phyloP scores from a whole-genome alignment of 2,797 vertebrate genomes.

The Pseudomugil tenellus region DNA sequence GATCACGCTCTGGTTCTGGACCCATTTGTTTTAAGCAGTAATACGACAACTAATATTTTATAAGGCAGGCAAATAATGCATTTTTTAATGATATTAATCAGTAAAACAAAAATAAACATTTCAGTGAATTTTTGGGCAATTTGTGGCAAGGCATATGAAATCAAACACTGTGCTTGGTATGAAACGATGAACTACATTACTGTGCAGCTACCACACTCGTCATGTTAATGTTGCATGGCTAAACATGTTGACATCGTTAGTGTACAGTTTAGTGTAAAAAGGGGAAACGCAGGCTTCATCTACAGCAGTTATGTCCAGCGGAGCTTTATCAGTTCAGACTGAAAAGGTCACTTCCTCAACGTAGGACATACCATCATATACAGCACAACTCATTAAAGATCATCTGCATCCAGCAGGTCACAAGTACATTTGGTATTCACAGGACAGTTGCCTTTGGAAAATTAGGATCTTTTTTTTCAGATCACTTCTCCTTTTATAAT shows the following conservation, averaged over 20 bases:
- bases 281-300: slow-evolving; percentile 32
- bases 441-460: not conserved
- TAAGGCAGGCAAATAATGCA: not conserved
- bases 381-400: slow-evolving; percentile 10
- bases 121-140: slow-evolving; percentile 59
- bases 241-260: slow-evolving; percentile 46
- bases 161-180: slow-evolving; percentile 50
- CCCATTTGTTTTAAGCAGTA: no score
- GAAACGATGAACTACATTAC: slow-evolving; percentile 53
- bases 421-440: slow-evolving; percentile 5
- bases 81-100: not conserved
- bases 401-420: slow-evolving; percentile 24
- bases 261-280: slow-evolving; percentile 28
- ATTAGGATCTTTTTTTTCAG: not conserved
- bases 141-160: slow-evolving; percentile 64
- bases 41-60: not conserved
- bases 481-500: not conserved
- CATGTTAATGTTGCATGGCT: slow-evolving; percentile 32
- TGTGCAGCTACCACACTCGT: slow-evolving; percentile 40
- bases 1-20: no score
- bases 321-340: slow-evolving; percentile 5
- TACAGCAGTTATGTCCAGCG: slow-evolving; percentile 17
- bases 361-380: slow-evolving; percentile 9
- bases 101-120: not conserved
- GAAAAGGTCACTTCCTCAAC: slow-evolving; percentile 5